Evolutionary conservation across 2,888 invertebrate species (phyloP).

Genomic region (Furcula furcula): DNA sequence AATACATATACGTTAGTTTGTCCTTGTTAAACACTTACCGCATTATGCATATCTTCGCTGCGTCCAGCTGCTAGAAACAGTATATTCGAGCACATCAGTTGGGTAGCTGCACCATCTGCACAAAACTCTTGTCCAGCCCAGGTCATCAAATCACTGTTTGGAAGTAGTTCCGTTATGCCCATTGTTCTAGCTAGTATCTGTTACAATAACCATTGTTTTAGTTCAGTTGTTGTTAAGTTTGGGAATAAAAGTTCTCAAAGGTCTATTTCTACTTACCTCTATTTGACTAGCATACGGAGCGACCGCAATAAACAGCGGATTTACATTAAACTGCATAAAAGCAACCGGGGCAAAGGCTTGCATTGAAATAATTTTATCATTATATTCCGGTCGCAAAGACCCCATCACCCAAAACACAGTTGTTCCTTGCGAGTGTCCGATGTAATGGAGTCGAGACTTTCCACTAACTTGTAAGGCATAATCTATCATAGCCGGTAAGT

Average conservation of each 20-base stretch:
- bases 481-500: constrained; percentile 90
- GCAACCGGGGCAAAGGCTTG: constrained; percentile 85
- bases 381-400: constrained; percentile 82
- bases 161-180: constrained; percentile 83
- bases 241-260: too few species aligned
- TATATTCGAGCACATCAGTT: constrained; percentile 82
- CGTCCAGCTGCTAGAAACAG: constrained; percentile 83
- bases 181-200: constrained; percentile 50
- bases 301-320: constrained; percentile 62
- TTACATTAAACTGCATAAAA: constrained; percentile 72
- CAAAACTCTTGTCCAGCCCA: constrained; percentile 71
- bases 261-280: constrained; percentile 50
- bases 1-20: too few species aligned
- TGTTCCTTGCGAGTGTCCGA: constrained; percentile 88
- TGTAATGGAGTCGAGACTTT: constrained; percentile 83
- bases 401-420: constrained; percentile 84
- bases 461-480: constrained; percentile 81
- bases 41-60: constrained; percentile 72
- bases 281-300: constrained; percentile 51
- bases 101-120: constrained; percentile 67
- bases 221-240: too few species aligned
- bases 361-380: constrained; percentile 82
- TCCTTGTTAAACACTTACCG: constrained; percentile 60
- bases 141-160: constrained; percentile 71
- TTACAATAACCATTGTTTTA: too few species aligned